Base-by-base conservation (phyloP, 2,113 vertebrate genomes). In the Ailuropoda melanoleuca region DNA sequence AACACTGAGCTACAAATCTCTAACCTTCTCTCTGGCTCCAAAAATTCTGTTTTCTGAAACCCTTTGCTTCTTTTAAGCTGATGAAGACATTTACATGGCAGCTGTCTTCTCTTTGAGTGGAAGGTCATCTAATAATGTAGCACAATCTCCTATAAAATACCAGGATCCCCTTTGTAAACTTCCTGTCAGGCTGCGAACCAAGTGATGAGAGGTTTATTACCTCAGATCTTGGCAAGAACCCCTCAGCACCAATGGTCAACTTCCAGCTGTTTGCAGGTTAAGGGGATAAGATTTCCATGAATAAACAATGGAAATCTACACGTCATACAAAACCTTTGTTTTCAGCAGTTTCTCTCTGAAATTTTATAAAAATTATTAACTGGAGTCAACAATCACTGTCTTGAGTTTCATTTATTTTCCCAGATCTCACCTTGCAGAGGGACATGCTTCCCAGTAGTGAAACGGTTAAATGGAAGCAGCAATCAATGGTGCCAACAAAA, bases 21-120 rank as follows among this genome's bases (percentile, higher is more conserved):
- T 53, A 55, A 70, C 31, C 43, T 70, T 88, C 80, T 74, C 48
- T 84, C 53, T 70, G 90, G 12, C 4, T n/a, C 58, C 68, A 92
- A 89, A 78, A 75, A 53, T 83, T 62, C 14, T 86, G 26, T 96
- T 94, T 94, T 93, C 66, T 87, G 83, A 96, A 86, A 72, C 18
- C 15, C 3, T 88, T 88, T 70, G 74, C 39, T 93, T 94, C 70
- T 72, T 75, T 93, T 85, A 90, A 93, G 46, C 31, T 24, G 46
- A 55, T 14, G 8, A 19, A 84, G 56, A 95, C 92, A 31, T 90
- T 84, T 96, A 87, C 86, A 37, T 68, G 78, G 74, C 19, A 77
- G 34, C 14, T 83, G 62, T n/a, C 55, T 86, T 85, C 89, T 96
- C 60, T 93, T 43, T 62, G 37, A 96, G 21, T 4, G 34, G 62